Percentiles rank a stretch among this genome's conserved stretches.
Evolutionary conservation across 2,797 vertebrate species (phyloP).

Genomic region (Uromys caudimaculatus): DNA sequence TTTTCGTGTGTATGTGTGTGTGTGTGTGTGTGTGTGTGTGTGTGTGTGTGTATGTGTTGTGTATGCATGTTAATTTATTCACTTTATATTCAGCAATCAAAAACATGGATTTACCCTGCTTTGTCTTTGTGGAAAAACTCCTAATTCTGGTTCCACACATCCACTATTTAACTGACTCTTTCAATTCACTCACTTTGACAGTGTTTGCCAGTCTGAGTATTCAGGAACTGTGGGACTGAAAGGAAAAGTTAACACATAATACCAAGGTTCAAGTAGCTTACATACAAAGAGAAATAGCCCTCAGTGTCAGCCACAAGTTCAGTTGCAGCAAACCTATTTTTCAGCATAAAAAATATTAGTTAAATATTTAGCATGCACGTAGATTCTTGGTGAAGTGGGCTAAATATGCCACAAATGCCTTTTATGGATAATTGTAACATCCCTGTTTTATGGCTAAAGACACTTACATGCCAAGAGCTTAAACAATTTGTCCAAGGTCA

Average conservation of each 20-base stretch:
- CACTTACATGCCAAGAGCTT: slow-evolving; percentile 56
- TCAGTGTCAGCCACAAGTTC: neutral
- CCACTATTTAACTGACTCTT: neutral
- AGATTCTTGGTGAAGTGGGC: neutral
- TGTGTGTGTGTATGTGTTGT: neutral
- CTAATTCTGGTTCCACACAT: neutral
- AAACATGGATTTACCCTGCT: neutral
- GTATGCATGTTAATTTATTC: neutral
- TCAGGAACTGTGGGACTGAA: neutral
- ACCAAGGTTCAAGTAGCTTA: neutral
- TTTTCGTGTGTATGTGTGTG: neutral
- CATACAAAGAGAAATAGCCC: neutral
- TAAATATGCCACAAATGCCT: slow-evolving; percentile 25
- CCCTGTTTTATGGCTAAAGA: slow-evolving; percentile 63
- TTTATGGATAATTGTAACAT: slow-evolving; percentile 27
- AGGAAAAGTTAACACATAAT: neutral
- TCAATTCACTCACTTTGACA: neutral
- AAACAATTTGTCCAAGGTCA: slow-evolving; percentile 78
- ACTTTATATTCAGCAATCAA: neutral
- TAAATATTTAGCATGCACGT: neutral
- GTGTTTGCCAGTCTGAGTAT: neutral
- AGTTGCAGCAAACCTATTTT: neutral
- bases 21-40: neutral
- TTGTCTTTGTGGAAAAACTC: neutral
- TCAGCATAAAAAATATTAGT: slow-evolving; percentile 13